These are phyloP conservation scores for Fulmarus glacialis DNA, from an alignment of 2,113 vertebrate genomes.

Conservation along the genomic window DNA sequence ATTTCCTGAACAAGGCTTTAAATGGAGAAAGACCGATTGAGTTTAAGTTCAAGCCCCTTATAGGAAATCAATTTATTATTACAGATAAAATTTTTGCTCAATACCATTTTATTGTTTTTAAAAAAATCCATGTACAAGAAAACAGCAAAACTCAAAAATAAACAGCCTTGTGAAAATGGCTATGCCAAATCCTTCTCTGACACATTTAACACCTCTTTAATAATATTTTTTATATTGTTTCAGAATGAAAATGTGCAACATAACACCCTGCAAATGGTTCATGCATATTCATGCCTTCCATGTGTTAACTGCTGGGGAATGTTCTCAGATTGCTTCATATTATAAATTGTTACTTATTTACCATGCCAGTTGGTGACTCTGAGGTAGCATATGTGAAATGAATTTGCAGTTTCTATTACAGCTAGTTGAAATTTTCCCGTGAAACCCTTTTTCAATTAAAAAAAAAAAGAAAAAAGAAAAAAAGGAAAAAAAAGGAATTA, in stretches of 20 bases:
- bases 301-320: slow-evolving; percentile 21
- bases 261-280: slow-evolving; percentile 23
- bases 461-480: not conserved
- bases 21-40: not conserved
- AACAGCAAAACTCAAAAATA: not conserved
- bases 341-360: slow-evolving; percentile 21
- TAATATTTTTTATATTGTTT: slow-evolving; percentile 24
- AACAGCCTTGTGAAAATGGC: not conserved
- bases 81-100: not conserved
- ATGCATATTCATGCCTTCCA: slow-evolving; percentile 1
- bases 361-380: not conserved
- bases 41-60: not conserved
- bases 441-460: not conserved
- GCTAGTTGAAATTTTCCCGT: not conserved
- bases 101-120: not conserved
- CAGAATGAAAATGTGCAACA: not conserved
- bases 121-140: not conserved
- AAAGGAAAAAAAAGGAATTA: not conserved
- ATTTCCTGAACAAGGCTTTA: not conserved
- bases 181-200: not conserved
- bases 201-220: slow-evolving; percentile 1
- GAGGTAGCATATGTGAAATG: slow-evolving; percentile 17
- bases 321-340: not conserved
- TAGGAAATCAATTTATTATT: not conserved
- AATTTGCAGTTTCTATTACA: not conserved